Conservation (phyloP, 2,113 vertebrate genomes). For the Formicarius rufipectus region DNA sequence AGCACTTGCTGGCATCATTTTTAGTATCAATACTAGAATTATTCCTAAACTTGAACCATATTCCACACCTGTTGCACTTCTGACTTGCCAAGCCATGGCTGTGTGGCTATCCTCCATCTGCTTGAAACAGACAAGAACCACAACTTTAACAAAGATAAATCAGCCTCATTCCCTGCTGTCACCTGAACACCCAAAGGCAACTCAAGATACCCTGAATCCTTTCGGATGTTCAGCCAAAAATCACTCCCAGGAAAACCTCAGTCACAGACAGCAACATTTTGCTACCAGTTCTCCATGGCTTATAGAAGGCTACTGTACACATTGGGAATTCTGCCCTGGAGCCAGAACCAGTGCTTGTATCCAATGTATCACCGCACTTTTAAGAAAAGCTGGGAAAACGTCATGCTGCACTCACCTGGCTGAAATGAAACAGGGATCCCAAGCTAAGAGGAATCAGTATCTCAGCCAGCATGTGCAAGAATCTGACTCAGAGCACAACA, state of each 20-base stretch:
- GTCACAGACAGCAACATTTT: neutral
- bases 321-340: neutral
- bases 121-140: neutral
- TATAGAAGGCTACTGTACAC: neutral
- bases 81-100: neutral
- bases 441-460: neutral
- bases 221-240: neutral
- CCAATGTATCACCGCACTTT: neutral
- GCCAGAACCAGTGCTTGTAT: neutral
- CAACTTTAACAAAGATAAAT: neutral
- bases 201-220: neutral
- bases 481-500: neutral
- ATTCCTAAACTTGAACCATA: neutral
- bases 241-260: neutral
- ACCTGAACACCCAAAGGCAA: rapidly evolving
- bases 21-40: neutral
- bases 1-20: neutral
- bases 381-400: neutral
- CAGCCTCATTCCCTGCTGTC: neutral
- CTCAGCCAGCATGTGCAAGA: neutral
- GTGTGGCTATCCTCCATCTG: neutral
- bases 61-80: neutral
- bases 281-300: neutral
- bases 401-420: neutral
- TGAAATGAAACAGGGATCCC: neutral